Conservation (phyloP, 2,888 invertebrate species). For the Orchesella flavescens region DNA sequence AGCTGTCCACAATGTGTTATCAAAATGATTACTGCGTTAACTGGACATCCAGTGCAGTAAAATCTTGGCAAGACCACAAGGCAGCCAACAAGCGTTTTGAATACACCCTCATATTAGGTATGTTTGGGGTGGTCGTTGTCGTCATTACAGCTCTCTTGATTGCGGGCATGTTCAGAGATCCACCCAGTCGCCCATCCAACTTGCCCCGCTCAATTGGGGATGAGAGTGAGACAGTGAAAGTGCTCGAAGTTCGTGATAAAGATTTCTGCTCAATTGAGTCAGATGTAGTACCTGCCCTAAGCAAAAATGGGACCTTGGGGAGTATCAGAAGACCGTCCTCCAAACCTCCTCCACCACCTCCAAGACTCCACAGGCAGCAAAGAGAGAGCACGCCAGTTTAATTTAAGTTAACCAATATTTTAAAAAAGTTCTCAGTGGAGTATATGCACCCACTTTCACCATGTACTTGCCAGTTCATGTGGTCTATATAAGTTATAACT, state of each 20-base stretch:
- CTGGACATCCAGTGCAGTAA: slow-evolving; percentile 60
- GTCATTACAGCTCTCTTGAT: slow-evolving; percentile 57
- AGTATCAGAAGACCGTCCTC: slow-evolving; percentile 16
- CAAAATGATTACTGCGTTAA: slow-evolving; percentile 61
- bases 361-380: slow-evolving; percentile 10
- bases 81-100: slow-evolving; percentile 51
- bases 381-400: slow-evolving; percentile 28
- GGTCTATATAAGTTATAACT: too few species aligned
- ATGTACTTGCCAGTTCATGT: too few species aligned
- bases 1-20: slow-evolving; percentile 56
- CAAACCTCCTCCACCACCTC: slow-evolving; percentile 44
- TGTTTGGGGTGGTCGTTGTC: slow-evolving; percentile 62
- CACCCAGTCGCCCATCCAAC: slow-evolving; percentile 62
- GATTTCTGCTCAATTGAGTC: slow-evolving; percentile 18
- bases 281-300: background rate
- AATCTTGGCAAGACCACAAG: slow-evolving; percentile 45
- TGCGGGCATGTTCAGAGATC: slow-evolving; percentile 60
- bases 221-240: slow-evolving; percentile 40
- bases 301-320: background rate
- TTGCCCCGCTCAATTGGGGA: slow-evolving; percentile 42
- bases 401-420: background rate
- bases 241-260: slow-evolving; percentile 24
- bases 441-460: too few species aligned
- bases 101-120: slow-evolving; percentile 58
- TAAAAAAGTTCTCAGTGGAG: too few species aligned